Evolutionary conservation across 2,113 vertebrate genomes (phyloP).

Genomic region (Myrmecophaga tridactyla): DNA sequence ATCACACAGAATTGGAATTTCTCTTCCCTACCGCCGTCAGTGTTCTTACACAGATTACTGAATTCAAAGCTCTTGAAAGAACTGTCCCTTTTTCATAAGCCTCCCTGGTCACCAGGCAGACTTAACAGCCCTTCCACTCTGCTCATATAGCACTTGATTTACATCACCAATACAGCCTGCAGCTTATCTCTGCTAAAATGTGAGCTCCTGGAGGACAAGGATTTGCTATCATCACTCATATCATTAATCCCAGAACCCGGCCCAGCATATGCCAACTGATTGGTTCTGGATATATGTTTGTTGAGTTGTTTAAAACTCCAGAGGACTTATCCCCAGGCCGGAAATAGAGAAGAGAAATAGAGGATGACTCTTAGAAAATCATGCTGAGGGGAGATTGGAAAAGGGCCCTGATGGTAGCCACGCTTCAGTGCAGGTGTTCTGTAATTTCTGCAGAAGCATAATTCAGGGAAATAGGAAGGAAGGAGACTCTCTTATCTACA

Average conservation of each 20-base stretch:
- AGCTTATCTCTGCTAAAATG: not conserved
- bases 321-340: not conserved
- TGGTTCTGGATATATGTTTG: not conserved
- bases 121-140: not conserved
- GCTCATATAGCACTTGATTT: not conserved
- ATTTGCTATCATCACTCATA: not conserved
- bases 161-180: not conserved
- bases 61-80: not conserved
- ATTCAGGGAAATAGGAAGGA: not conserved
- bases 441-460: not conserved
- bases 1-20: not conserved
- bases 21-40: not conserved
- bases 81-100: not conserved
- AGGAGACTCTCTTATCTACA: not conserved
- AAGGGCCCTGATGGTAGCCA: not conserved
- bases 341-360: not conserved
- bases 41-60: not conserved
- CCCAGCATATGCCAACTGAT: not conserved
- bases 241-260: not conserved
- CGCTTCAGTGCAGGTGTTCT: not conserved
- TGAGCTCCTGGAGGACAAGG: not conserved
- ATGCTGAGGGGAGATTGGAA: not conserved
- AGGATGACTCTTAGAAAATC: not conserved
- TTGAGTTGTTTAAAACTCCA: not conserved
- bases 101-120: not conserved